A percentile compares a stretch with the other conserved stretches of the same genome.
phyloP scores from a whole-genome alignment of 2,797 vertebrate species.

The Eleutherodactylus coqui region DNA sequence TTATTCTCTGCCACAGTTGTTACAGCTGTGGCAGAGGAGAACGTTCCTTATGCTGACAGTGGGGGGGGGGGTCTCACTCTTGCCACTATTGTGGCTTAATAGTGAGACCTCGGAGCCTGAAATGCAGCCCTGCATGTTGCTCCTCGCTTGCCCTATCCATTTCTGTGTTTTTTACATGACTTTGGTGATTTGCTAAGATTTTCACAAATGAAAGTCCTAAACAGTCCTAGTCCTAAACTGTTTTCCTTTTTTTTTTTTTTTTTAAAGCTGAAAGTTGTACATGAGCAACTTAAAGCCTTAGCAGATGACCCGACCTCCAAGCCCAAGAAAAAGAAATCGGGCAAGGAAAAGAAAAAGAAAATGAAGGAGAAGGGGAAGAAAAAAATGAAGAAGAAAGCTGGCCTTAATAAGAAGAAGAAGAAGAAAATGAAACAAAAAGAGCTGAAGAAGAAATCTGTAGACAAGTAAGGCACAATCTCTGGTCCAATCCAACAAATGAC shows the following conservation, averaged over 20 bases:
- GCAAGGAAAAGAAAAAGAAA: conserved; percentile 72
- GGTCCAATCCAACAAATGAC: background rate
- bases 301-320: conserved; percentile 77
- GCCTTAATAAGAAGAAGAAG: conserved; percentile 65
- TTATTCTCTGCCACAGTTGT: too few species aligned
- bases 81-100: too few species aligned
- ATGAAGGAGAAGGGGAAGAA: conserved; percentile 71
- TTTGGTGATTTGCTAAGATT: too few species aligned
- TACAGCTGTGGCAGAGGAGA: too few species aligned
- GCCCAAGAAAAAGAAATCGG: conserved; percentile 80
- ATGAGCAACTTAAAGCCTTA: conserved; percentile 82
- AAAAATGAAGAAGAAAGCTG: conserved; percentile 68
- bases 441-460: conserved; percentile 73
- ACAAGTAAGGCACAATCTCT: conserved; percentile 75
- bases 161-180: too few species aligned
- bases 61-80: too few species aligned
- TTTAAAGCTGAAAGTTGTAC: conserved; percentile 83
- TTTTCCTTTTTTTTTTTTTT: conserved; percentile 7
- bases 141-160: too few species aligned
- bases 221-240: background rate
- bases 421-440: conserved; percentile 71
- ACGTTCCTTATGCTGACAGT: too few species aligned
- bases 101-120: too few species aligned
- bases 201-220: too few species aligned
- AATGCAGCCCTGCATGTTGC: too few species aligned